Evolutionary conservation across 2,113 vertebrate genomes (phyloP).

Genomic region (Xerus inauris): DNA sequence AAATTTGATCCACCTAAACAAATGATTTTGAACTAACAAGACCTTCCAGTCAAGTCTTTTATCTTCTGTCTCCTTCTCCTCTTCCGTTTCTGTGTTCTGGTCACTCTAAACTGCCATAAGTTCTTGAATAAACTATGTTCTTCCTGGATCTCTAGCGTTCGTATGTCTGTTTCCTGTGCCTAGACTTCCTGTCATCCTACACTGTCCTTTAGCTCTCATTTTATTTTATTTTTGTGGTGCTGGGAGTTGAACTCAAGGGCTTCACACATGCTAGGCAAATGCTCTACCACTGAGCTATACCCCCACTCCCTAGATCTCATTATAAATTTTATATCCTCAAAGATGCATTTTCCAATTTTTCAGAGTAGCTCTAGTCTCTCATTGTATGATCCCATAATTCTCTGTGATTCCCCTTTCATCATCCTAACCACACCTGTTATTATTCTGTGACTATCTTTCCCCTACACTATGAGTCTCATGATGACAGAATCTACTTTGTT

Average conservation of each 20-base stretch:
- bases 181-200: neutral
- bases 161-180: neutral
- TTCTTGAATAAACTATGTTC: neutral
- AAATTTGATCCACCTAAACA: constrained; percentile 3
- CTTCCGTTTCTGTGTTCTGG: constrained; percentile 17
- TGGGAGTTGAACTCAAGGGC: neutral
- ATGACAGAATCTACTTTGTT: neutral
- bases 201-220: neutral
- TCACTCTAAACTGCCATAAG: neutral
- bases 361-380: neutral
- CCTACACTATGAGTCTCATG: neutral
- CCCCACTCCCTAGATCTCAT: neutral
- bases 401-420: neutral
- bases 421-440: neutral
- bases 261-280: neutral
- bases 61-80: neutral
- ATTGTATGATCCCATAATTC: neutral
- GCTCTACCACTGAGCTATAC: neutral
- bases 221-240: neutral
- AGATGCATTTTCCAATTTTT: neutral
- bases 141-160: neutral
- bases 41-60: constrained; percentile 17
- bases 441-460: neutral
- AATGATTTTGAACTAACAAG: constrained; percentile 18
- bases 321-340: constrained; percentile 9